Base-by-base conservation (phyloP, 2,888 invertebrate species). In the Dasysyrphus tricinctus region DNA sequence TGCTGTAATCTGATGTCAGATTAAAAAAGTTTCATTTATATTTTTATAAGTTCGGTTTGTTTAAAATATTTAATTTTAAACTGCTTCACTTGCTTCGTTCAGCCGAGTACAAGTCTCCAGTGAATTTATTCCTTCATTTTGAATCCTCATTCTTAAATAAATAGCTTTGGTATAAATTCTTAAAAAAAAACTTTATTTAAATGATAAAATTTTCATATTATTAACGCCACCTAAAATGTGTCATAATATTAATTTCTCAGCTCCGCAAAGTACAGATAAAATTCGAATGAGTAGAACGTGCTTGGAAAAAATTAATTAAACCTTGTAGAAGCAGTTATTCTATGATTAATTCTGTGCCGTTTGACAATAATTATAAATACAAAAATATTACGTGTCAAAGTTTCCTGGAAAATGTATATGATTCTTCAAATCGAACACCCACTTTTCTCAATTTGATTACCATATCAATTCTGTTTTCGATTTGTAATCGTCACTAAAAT, bases 401-500 rank as follows among this genome's bases (percentile, higher is more conserved):
- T 59, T 85, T 74, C 77, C 44, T 16, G 37, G 80, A 85, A 85
- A 59, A 56, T 16, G 9, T 32, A 39, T 16, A 63, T 80, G 80
- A 85, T 42, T 80, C 77, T 34, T 39, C 77, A 29, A 19, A 49
- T 47, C 16, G 12, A 67, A 14, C 54, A 54, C 49, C 67, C 42
- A 57, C 51, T 19, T 59, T 29, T 49, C 47, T 69, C 47, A 51
- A 24, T 39, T 72, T 67, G 72, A 24, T 70, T 74, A 57, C 74
- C 70, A 85, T 70, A 56, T 69, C 56, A 69, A 47, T 77, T 49
- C 37, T 4, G 49, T n/a, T 73, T 47, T 63, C 37, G 37, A 69
- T 80, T 80, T 72, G 72, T 57, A 84, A 69, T 57, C 77, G 77
- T 74, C 85, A 85, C 54, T 47, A 56, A 85, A 74, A 74, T 70